These are phyloP conservation scores for Aquatica leii DNA, from an alignment of 2,888 invertebrate species.

Conservation along the genomic window DNA sequence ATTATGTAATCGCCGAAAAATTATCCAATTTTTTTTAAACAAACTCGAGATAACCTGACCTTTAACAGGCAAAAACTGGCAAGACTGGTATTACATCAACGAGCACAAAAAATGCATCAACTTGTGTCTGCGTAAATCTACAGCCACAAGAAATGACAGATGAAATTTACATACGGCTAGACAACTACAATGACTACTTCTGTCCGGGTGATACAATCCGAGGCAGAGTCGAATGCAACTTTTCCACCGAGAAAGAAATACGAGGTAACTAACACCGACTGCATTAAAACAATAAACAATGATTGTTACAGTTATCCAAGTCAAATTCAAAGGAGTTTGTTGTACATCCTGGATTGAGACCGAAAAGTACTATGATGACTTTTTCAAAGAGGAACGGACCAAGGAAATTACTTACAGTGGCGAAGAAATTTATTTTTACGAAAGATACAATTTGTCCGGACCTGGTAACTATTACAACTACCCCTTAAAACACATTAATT, in stretches of 20 bases:
- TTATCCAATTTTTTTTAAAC: too few relatives aligned
- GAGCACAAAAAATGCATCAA: too few relatives aligned
- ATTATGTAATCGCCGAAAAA: too few relatives aligned
- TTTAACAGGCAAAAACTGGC: too few relatives aligned
- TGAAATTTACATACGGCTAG: conserved; percentile 43
- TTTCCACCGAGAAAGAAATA: conserved; percentile 23
- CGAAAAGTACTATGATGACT: conserved; percentile 17
- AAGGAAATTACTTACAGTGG: conserved; percentile 9
- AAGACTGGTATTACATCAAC: too few relatives aligned
- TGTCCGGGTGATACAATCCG: conserved; percentile 31
- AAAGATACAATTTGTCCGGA: neutral
- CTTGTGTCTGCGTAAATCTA: too few relatives aligned
- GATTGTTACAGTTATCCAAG: conserved; percentile 24
- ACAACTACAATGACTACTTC: conserved; percentile 44
- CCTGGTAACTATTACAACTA: neutral
- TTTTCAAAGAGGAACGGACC: neutral
- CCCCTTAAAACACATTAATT: too few relatives aligned
- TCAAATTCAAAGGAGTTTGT: conserved; percentile 27
- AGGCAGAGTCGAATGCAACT: conserved; percentile 29
- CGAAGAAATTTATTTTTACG: conserved; percentile 18
- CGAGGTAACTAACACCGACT: conserved; percentile 22
- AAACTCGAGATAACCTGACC: too few relatives aligned
- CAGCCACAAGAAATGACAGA: neutral
- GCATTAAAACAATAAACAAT: neutral
- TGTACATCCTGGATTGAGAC: conserved; percentile 25